Percentiles rank a stretch among this genome's conserved stretches.
phyloP scores from a whole-genome alignment of 23 tunicate species.

The Pegea sp. region DNA sequence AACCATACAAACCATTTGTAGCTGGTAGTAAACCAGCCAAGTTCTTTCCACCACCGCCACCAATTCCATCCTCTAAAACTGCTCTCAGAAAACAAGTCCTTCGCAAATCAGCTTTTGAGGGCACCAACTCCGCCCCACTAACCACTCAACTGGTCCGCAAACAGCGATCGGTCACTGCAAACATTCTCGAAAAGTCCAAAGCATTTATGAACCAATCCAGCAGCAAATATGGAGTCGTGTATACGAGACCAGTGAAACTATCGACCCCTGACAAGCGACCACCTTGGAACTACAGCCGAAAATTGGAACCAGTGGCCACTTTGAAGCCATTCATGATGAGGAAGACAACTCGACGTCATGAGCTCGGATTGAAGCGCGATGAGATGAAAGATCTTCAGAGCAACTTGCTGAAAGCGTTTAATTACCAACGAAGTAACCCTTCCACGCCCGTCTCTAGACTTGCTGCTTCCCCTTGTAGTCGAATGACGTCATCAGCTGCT shows the following conservation, averaged over 20 bases:
- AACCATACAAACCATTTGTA: slow-evolving; percentile 15
- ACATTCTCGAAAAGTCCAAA: slow-evolving; percentile 34
- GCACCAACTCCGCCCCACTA: slow-evolving; percentile 5
- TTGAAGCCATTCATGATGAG: slow-evolving; percentile 47
- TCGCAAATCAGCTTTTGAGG: slow-evolving; percentile 24
- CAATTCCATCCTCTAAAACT: slow-evolving; percentile 5
- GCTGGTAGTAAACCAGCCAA: slow-evolving; percentile 29
- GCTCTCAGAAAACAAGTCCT: slow-evolving; percentile 26
- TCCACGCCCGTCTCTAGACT: slow-evolving; percentile 9
- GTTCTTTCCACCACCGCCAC: slow-evolving; percentile 12
- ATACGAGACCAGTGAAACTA: slow-evolving; percentile 25
- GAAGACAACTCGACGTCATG: slow-evolving; percentile 37
- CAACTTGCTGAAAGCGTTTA: slow-evolving; percentile 27
- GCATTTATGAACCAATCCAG: slow-evolving; percentile 17
- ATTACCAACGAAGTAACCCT: slow-evolving; percentile 26
- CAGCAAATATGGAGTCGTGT: slow-evolving; percentile 26
- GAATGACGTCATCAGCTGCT: slow-evolving; percentile 25
- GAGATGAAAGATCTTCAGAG: slow-evolving; percentile 31
- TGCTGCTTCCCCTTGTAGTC: slow-evolving; percentile 23
- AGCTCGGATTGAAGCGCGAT: slow-evolving; percentile 40
- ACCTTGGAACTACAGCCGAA: slow-evolving; percentile 41
- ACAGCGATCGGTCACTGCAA: slow-evolving; percentile 19
- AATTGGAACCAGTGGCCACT: slow-evolving; percentile 22
- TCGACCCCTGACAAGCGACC: slow-evolving; percentile 19
- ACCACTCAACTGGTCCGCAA: background rate